Percentiles rank a stretch among this genome's conserved stretches.
phyloP scores from a whole-genome alignment of 30 jellyfish, hydroid and myxozoan genomes.

The Euphysa ruthae region DNA sequence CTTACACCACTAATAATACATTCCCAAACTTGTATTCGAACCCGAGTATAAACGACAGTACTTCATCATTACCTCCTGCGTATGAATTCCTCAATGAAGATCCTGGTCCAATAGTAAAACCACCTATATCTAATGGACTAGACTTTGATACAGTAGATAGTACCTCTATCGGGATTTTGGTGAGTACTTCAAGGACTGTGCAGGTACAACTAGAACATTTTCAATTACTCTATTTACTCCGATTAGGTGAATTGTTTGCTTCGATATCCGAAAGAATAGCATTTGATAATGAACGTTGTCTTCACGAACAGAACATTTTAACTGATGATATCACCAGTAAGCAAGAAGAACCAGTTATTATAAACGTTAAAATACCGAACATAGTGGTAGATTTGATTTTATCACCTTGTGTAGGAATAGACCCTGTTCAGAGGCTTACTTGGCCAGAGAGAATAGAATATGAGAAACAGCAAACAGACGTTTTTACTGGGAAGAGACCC shows the following conservation, averaged over 20 bases:
- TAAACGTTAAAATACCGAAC: slow-evolving; percentile 49
- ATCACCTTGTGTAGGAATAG: slow-evolving; percentile 59
- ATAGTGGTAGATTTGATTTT: slow-evolving; percentile 55
- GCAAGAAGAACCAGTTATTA: neutral
- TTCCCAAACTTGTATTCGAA: too few species aligned
- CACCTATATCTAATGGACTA: neutral
- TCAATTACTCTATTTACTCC: slow-evolving; percentile 66
- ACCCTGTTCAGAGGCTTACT: slow-evolving; percentile 21
- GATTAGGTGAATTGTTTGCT: slow-evolving; percentile 63
- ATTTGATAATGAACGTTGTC: slow-evolving; percentile 42
- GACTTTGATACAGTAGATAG: neutral
- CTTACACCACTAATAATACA: slow-evolving; percentile 17
- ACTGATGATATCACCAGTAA: neutral
- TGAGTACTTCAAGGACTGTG: slow-evolving; percentile 43
- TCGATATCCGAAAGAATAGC: slow-evolving; percentile 41
- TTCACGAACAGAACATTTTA: neutral
- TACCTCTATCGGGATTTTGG: slow-evolving; percentile 38
- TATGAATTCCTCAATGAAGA: slow-evolving; percentile 11
- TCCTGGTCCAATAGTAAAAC: slow-evolving; percentile 8
- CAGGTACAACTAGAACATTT: slow-evolving; percentile 83
- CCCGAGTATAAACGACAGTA: neutral
- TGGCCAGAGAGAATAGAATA: slow-evolving; percentile 18
- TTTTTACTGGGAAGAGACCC: too few species aligned
- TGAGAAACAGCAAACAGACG: neutral
- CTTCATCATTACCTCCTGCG: slow-evolving; percentile 31